Conservation (phyloP, 2,797 vertebrate genomes). For the Semotilus atromaculatus region DNA sequence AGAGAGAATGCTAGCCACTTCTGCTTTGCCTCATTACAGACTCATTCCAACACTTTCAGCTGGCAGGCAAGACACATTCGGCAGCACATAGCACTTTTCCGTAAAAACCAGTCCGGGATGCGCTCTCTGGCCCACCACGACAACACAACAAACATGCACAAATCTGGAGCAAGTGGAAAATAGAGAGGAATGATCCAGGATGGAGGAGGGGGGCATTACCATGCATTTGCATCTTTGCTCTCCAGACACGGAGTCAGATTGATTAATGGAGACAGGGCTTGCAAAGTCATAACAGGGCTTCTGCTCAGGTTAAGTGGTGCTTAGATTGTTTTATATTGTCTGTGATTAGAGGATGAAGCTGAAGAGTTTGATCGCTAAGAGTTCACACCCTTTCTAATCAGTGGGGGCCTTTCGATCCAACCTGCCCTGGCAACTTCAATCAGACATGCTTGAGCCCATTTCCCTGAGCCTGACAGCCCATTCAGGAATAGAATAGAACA, state of each 20-base stretch:
- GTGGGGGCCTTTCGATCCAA: slow-evolving; percentile 75
- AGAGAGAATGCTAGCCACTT: slow-evolving; percentile 64
- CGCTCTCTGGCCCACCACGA: neutral
- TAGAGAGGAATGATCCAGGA: slow-evolving; percentile 26
- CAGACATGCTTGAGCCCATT: slow-evolving; percentile 67
- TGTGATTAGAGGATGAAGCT: slow-evolving; percentile 80
- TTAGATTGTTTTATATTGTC: slow-evolving; percentile 83
- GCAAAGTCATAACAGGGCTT: slow-evolving; percentile 79
- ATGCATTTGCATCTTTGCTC: slow-evolving; percentile 76
- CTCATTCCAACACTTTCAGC: slow-evolving; percentile 44
- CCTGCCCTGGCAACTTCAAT: slow-evolving; percentile 78
- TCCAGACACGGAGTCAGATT: slow-evolving; percentile 76
- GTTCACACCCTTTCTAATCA: slow-evolving; percentile 76
- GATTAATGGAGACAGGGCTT: slow-evolving; percentile 86
- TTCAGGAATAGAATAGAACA: slow-evolving; percentile 51
- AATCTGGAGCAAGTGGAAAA: neutral
- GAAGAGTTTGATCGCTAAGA: slow-evolving; percentile 76
- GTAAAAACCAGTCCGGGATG: slow-evolving; percentile 1
- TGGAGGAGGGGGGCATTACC: slow-evolving; percentile 72
- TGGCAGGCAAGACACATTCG: slow-evolving; percentile 24
- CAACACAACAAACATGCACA: neutral
- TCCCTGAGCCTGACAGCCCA: slow-evolving; percentile 63
- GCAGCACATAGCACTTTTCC: slow-evolving; percentile 12
- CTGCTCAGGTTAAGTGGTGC: slow-evolving; percentile 83
- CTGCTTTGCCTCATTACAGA: slow-evolving; percentile 55